Base-by-base conservation (phyloP, 2,888 invertebrate genomes). In the Acleris holmiana region DNA sequence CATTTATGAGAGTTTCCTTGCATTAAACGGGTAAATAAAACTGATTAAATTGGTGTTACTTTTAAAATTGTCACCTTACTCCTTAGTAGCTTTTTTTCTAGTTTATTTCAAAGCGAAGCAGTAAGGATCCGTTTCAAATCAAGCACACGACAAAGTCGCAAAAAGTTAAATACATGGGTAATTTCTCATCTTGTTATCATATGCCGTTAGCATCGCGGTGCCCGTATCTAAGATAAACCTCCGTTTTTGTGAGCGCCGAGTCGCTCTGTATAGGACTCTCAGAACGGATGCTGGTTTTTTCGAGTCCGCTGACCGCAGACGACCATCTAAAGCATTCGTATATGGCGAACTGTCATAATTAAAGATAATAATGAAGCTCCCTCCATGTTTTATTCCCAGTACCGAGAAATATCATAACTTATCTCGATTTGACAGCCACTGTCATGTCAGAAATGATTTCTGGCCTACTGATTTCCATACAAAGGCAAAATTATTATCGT, bases 301-400 rank as follows among this genome's bases (percentile, higher is more conserved):
- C 59, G 78, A 80, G 76, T 67, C 73, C 76, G 68, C 66, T 72
- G 75, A 73, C 77, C 75, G 79, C 76, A 76, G 80, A 76, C 77
- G 79, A 76, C 77, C 82, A 82, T 83, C 85, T 85, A 82, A 86
- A 82, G 80, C 83, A 83, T 85, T 86, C 89, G 71, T 91, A 90
- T 89, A 91, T 77, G 91, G 91, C 80, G 74, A 86, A 88, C 91
- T 91, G 90, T 91, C 89, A 91, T 91, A 91, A 92, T 92, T 91
- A 91, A 91, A 85, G 81, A 84, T 85, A 86, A 86, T 89, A 89
- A 90, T 87, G 90, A 85, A 84, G 68, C 76, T 82, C 76, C 74
- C 76, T 81, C 80, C 83, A 84, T 83, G 76, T 77, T 88, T 87
- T 88, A 87, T 89, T 77, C 77, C 29, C 72, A 76, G 75, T 85